Conservation (phyloP, 2,888 invertebrate species). For the Parapristionchus giblindavisi region DNA sequence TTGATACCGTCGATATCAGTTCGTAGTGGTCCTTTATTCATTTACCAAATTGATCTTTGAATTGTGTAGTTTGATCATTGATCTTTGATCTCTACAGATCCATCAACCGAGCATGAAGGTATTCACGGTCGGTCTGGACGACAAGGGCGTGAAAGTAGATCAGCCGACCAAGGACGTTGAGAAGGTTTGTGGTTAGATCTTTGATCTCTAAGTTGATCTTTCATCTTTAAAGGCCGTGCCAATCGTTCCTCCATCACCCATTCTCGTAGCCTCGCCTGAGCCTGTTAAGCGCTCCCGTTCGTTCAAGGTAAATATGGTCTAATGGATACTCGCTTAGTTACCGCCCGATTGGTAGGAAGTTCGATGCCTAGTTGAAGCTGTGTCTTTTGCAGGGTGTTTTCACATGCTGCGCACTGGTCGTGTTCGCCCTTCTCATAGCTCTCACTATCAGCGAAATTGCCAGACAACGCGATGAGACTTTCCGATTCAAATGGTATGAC, state of each 20-base stretch:
- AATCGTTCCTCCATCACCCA: neutral
- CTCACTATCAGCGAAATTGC: conserved; percentile 36
- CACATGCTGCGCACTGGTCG: conserved; percentile 27
- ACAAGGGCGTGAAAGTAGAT: conserved; percentile 35
- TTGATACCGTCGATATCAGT: neutral
- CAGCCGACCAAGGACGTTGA: conserved; percentile 8
- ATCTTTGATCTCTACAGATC: conserved; percentile 2
- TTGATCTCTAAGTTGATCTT: neutral
- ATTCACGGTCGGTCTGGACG: conserved; percentile 39
- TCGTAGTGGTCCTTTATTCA: too few species aligned
- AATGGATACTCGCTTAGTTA: neutral
- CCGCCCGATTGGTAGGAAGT: too few species aligned
- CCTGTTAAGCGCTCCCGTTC: conserved; percentile 1
- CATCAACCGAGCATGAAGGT: conserved; percentile 39
- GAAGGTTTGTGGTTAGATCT: conserved; percentile 35
- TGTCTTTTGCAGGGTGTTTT: conserved; percentile 13
- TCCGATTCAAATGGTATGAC: conserved; percentile 35
- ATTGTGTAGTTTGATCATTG: neutral
- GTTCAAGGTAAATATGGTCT: conserved; percentile 25
- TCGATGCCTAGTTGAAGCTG: neutral
- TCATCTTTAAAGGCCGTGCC: neutral
- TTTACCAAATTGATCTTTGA: neutral
- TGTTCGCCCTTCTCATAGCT: conserved; percentile 23
- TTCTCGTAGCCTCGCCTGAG: neutral
- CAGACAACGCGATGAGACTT: conserved; percentile 36